Base-by-base conservation (phyloP, 2,113 vertebrate genomes). In the Anas platyrhynchos region DNA sequence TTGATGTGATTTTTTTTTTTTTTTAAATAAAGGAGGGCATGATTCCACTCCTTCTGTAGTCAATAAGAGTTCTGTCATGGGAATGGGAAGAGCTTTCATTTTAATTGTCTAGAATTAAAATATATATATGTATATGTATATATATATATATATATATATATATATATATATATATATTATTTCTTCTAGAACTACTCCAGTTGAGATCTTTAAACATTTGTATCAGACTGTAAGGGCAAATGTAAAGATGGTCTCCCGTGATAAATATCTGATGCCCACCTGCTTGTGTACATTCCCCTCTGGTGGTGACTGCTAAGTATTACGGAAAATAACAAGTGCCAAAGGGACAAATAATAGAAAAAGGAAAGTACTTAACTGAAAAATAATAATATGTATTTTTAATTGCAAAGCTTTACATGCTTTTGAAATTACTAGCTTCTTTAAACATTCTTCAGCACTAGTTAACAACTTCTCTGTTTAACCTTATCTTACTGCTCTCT, bases 201-300 rank as follows among this genome's bases (percentile, higher is more conserved):
- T 13, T 67, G 43, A 10, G 26, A 15, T 20, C 43, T 48, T 62
- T 68, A 78, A 69, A 13, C 56, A 65, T 61, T 75, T 76, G 2
- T 46, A 65, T n/a, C n/a, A 88, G 65, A 75, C 41, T 50, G 27
- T 54, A 71, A 88, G 54, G 41, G 23, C 54, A 74, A 89, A 58
- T 38, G 9, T 73, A 61, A 88, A 78, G 21, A 15, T 16, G 58
- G 25, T 54, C 31, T 48, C 26, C 38, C 13, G 41, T 10, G 9
- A 7, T 13, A 82, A 76, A 55, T 14, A 62, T 66, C 44, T 41
- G 61, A 75, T 55, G 41, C 26, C n/a, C 21, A 95, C 83, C 25
- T 75, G 78, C 67, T 97, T 88, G 82, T 66, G 52, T 69, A 86
- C 14, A 6, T 73, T 90, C 9, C 76, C 86, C 96, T 96, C 92